Conservation (phyloP, 2,113 vertebrate species). For the Melanostigma gelatinosum region DNA sequence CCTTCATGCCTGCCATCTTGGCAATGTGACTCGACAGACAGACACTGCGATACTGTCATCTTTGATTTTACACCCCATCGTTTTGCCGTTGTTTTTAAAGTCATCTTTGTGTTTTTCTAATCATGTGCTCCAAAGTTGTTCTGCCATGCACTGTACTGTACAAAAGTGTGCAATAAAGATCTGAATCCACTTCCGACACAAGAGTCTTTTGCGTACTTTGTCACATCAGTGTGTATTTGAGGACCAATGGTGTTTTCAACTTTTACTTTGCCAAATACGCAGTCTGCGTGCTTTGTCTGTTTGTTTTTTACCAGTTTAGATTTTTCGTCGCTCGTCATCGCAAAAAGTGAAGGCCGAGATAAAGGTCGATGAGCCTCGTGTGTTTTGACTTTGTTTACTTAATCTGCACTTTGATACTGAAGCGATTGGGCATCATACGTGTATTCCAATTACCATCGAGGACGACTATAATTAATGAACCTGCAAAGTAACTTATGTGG, state of each 20-base stretch:
- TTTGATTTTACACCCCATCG: constrained; percentile 1
- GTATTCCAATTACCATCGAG: neutral
- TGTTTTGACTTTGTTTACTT: neutral
- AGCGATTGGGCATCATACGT: neutral
- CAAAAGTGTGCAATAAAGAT: constrained; percentile 71
- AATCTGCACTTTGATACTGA: neutral
- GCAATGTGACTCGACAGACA: constrained; percentile 50
- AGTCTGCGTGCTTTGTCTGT: neutral
- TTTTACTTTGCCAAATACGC: neutral
- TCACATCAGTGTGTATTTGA: neutral
- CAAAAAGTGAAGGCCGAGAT: too few species aligned
- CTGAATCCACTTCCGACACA: neutral
- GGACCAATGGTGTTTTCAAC: neutral
- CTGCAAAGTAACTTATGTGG: neutral
- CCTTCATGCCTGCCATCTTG: constrained; percentile 53
- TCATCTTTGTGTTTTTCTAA: constrained; percentile 4
- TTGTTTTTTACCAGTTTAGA: neutral
- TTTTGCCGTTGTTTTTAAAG: neutral
- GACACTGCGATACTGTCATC: constrained; percentile 14
- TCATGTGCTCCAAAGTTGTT: constrained; percentile 50
- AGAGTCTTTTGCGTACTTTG: neutral
- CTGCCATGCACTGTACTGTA: constrained; percentile 63
- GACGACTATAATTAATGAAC: constrained; percentile 2
- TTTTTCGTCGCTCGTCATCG: neutral
- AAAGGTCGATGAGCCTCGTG: neutral